These are phyloP conservation scores for Syritta pipiens DNA, from an alignment of 2,888 invertebrate species.

Conservation along the genomic window DNA sequence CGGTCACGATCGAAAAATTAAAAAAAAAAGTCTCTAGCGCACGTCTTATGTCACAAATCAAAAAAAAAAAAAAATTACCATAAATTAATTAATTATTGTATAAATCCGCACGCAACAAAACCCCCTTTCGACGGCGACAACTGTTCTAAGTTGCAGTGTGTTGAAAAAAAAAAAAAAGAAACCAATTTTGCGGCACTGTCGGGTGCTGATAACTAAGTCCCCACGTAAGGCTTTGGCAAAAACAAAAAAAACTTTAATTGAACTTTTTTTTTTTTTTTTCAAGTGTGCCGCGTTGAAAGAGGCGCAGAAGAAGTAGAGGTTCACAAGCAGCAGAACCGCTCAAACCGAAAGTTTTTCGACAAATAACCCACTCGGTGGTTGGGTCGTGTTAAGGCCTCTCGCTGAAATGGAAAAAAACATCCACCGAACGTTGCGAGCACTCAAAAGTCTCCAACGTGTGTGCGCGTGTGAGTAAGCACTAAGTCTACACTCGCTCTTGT, in stretches of 20 bases:
- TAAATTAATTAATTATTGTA: conserved; percentile 7
- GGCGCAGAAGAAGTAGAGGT: conserved; percentile 53
- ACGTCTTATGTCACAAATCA: conserved; percentile 26
- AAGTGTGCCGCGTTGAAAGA: conserved; percentile 59
- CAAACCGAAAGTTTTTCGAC: conserved; percentile 77
- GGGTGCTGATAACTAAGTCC: conserved; percentile 1
- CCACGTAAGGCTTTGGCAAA: conserved; percentile 21
- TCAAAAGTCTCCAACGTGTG: too few relatives aligned
- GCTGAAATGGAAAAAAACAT: conserved; percentile 17
- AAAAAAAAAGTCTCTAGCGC: conserved; percentile 10
- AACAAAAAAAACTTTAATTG: conserved; percentile 17
- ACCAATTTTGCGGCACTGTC: conserved; percentile 7
- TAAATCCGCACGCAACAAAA: conserved; percentile 21
- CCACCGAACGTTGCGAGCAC: too few relatives aligned
- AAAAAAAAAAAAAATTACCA: conserved; percentile 10
- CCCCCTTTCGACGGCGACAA: conserved; percentile 10
- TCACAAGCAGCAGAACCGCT: conserved; percentile 73
- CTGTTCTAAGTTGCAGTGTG: conserved; percentile 23
- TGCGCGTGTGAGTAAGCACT: too few relatives aligned
- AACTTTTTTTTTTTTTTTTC: too few relatives aligned
- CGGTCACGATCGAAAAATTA: conserved; percentile 12
- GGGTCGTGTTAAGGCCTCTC: conserved; percentile 60
- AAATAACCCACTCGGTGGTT: conserved; percentile 74
- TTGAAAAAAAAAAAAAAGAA: conserved; percentile 5
- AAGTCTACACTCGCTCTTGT: conserved; percentile 32